Base-by-base conservation (phyloP, 2,888 invertebrate genomes). In the Caradrina clavipalpis region DNA sequence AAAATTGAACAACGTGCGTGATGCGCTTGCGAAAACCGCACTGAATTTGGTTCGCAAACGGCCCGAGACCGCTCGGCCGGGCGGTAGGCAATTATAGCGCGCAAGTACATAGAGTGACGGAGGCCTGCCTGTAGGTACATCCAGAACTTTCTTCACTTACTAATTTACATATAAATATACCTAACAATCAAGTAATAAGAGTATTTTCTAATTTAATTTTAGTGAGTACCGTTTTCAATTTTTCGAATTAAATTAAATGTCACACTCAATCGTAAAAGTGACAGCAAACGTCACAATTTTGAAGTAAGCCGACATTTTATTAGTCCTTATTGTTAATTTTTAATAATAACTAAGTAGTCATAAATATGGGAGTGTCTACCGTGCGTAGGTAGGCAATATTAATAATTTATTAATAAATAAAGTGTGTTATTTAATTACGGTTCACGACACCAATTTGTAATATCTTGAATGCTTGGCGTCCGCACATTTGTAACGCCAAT, bases 401-500 rank as follows among this genome's bases (percentile, higher is more conserved):
- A 57, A 47, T 22, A 76, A 72, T 72, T 76, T 78, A 74, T 68
- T 73, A 70, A 75, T 85, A 78, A 76, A 85, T 82, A 70, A 81
- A 62, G 31, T 61, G 17, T 63, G 63, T 71, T 78, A 79, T 83
- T 78, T 84, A 75, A 77, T 83, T 81, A 68, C 50, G 61, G 80
- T 76, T 79, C 77, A 69, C 31, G 78, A 75, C 74, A 80, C 72
- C 69, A 69, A 81, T 82, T 80, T 78, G 69, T 85, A 70, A 70
- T 74, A 45, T 45, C 11, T 69, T 69, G 49, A 79, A 65, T 73
- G 68, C 66, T 64, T 59, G 60, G 54, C 50, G 72, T 76, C 75
- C 80, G 69, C 71, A 64, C 76, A 75, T 78, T 75, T 75, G 79
- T 84, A 78, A 68, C 59, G 53, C 22, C 47, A 71, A 69, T 55